Evolutionary conservation across 2,888 invertebrate genomes (phyloP), one percentile per base, ranked within the genome.

Genomic region (Ornithoptera priamus): DNA sequence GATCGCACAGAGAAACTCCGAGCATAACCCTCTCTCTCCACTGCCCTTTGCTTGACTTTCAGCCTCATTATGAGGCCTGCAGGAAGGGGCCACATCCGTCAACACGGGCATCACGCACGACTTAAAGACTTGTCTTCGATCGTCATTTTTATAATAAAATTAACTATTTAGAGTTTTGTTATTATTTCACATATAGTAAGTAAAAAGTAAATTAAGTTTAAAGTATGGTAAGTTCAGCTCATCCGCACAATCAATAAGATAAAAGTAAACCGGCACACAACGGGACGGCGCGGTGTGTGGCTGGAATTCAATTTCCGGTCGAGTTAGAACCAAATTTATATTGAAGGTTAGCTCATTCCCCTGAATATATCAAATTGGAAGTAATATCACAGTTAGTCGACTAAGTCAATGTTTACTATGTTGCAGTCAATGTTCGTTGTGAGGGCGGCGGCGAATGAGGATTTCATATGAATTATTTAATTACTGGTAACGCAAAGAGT

Each of bases 251-350:
- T 75, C 76, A 74, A 76, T 75, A 76, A 65, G 71, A 74, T 73
- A 76, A 74, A 75, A 78, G 75, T 75, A 75, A 73, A 74, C 66
- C 59, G 24, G 66, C 67, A 71, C 76, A 74, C 76, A 76, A 77
- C 75, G 73, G 75, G 70, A 74, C 71, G 75, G 71, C 74, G 69
- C 75, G 70, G 71, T 77, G 74, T 79, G 81, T 78, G 81, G 82
- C 80, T 77, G 69, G 76, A 76, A 81, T 82, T 80, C 82, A 81
- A 83, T 84, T 84, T 84, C 83, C 84, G 77, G 78, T 77, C 75
- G 77, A 75, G 78, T 77, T 77, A 75, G 74, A 78, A 76, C 78
- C 80, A 76, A 80, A 80, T 81, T 80, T 80, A 78, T 76, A 77
- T 76, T 71, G 72, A 66, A 71, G 74, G 72, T 74, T 68, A 75